Evolutionary conservation across 2,888 invertebrate genomes (phyloP), one percentile per base, ranked within the genome.

Genomic region (Pycnomerus fuliginosus): DNA sequence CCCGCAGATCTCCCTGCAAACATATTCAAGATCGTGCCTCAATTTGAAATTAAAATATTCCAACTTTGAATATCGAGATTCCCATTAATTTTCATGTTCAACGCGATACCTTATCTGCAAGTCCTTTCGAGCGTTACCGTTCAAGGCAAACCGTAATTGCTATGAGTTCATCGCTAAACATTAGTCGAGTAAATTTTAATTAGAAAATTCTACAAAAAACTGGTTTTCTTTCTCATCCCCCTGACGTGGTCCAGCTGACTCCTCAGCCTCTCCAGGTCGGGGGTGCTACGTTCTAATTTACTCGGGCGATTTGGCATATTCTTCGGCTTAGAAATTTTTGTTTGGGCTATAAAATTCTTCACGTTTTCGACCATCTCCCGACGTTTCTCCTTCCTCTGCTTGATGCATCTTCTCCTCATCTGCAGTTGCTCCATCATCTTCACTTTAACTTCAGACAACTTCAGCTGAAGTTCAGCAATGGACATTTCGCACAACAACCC

Each of bases 401-500:
- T 65, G 5, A 83, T 76, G n/a, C 49, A 29, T 36, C 64, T 64
- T 48, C 67, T 74, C 56, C 79, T 78, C 29, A 60, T 68, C 38
- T 79, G 73, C 12, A 82, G 56, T 58, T 81, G 78, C 41, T 79
- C 76, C 47, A 75, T 67, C 45, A 80, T 65, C 11, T 70, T 69
- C 16, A 78, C 71, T 64, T 78, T 80, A 53, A 78, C 67, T 14
- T 73, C 57, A 35, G 55, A 62, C 20, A 82, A 58, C 36, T 79
- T 70, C 62, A 82, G 80, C 58, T 79, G 77, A 32, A 83, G 60
- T 65, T 83, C 82, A 3, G 78, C 78, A 31, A 82, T 73, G 1
- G 82, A 82, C 82, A 83, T 83, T 71, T 83, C 82, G 63, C 80
- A 79, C 15, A 83, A 57, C 7, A 82, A 69, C 1, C 82, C 82